Evolutionary conservation across 2,797 vertebrate species (phyloP), one percentile per base, ranked within the genome.

Genomic region (Microcaecilia unicolor): DNA sequence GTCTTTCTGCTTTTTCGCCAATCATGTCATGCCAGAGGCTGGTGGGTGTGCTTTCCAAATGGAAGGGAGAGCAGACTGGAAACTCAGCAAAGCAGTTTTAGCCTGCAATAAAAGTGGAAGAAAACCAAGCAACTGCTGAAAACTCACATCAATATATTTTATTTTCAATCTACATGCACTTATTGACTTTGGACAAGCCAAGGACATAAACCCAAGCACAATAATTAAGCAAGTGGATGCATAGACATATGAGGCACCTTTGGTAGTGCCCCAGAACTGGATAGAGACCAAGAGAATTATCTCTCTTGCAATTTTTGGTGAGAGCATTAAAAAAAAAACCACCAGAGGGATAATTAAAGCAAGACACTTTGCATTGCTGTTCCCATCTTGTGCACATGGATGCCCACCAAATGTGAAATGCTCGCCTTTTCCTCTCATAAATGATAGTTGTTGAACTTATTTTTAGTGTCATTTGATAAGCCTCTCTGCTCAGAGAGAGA

Each of bases 381-480:
- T 69, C 72, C 82, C 72, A 59, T 80, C 76, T 78, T 60, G 61
- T 41, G 14, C 72, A 66, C 78, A 64, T 67, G 72, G 51, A 44
- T 82, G 78, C 67, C 76, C 80, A 65, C 81, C 76, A 58, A 87
- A 86, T 72, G 78, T 66, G 78, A 84, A 84, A 61, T 60, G 70
- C 70, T 81, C 60, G 54, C 84, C 64, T 81, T 80, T 81, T 75
- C 79, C 81, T 80, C 83, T 87, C 76, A 85, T 77, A 90, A 39
- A 69, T 97, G 94, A 97, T 79, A 92, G 86, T 94, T 85, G 90
- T 57, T 93, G 92, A 90, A 93, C 92, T 97, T 97, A 97, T 98
- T 95, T 97, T 93, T 93, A 89, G 90, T 98, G 95, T 97, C 94
- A 97, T 86, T 85, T 98, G 93, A 96, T 90, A 92, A 91, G 92